These are phyloP conservation scores for Pandemis heparana DNA, from an alignment of 2,888 invertebrate species.

Conservation along the genomic window DNA sequence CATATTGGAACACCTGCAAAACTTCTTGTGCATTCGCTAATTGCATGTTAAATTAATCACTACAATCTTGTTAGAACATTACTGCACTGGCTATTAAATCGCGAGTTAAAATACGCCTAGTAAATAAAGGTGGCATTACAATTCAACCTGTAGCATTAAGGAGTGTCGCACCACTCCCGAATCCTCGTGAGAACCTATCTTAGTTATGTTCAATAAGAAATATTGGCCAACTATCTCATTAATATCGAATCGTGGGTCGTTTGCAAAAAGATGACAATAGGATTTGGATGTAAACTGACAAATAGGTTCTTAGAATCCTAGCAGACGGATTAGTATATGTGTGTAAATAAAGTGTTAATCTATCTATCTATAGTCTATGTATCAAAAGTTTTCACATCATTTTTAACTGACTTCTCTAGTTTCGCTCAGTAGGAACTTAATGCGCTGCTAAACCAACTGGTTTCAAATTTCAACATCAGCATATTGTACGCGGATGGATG, in stretches of 20 bases:
- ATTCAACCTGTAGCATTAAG: slow-evolving; percentile 12
- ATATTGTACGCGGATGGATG: slow-evolving; percentile 18
- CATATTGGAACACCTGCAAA: background rate
- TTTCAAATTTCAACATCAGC: slow-evolving; percentile 31
- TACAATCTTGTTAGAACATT: slow-evolving; percentile 28
- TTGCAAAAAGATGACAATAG: background rate
- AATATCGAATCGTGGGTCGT: slow-evolving; percentile 30
- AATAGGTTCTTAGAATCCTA: background rate
- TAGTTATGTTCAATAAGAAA: slow-evolving; percentile 9
- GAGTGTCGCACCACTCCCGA: slow-evolving; percentile 40
- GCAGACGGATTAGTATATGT: too few relatives aligned
- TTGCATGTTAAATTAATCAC: slow-evolving; percentile 18
- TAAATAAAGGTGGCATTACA: slow-evolving; percentile 18
- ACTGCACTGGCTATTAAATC: slow-evolving; percentile 16
- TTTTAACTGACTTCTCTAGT: background rate
- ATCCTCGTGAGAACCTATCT: slow-evolving; percentile 32
- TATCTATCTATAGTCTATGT: too few relatives aligned
- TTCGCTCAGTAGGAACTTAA: background rate
- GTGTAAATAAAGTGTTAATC: too few relatives aligned
- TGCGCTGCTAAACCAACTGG: background rate
- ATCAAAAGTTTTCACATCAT: too few relatives aligned
- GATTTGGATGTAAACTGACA: background rate
- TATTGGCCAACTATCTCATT: slow-evolving; percentile 26
- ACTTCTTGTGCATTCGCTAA: slow-evolving; percentile 3
- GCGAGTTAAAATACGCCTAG: slow-evolving; percentile 16